Percentiles rank a stretch among this genome's conserved stretches.
Evolutionary conservation across 2,888 invertebrate genomes (phyloP).

Genomic region (Dysmachus trigonus): DNA sequence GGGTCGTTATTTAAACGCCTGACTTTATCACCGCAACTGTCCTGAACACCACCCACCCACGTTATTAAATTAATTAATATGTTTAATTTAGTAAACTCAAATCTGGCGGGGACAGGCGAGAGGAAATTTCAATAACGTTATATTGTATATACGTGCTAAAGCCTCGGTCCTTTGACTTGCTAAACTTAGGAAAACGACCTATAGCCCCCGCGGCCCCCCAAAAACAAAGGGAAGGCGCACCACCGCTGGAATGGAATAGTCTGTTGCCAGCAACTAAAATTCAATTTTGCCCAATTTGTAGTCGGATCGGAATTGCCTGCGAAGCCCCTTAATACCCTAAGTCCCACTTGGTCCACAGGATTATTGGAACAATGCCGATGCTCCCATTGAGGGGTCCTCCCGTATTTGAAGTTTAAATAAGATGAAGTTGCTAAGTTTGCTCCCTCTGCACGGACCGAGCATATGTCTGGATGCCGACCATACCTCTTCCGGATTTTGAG

Average conservation of each 20-base stretch:
- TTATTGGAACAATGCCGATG: slow-evolving; percentile 28
- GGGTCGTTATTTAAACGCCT: background rate
- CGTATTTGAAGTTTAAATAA: slow-evolving; percentile 22
- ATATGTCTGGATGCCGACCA: background rate
- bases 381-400: background rate
- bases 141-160: background rate
- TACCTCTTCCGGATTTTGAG: background rate
- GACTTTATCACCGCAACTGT: background rate
- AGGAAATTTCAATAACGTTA: background rate
- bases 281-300: slow-evolving; percentile 19
- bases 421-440: background rate
- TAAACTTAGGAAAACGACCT: background rate
- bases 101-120: background rate
- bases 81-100: background rate
- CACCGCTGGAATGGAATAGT: background rate
- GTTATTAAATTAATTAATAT: background rate
- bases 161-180: background rate
- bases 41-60: background rate
- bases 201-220: background rate
- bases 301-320: background rate
- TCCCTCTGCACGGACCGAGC: background rate
- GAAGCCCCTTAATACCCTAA: slow-evolving; percentile 11
- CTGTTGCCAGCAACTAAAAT: background rate
- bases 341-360: slow-evolving; percentile 3
- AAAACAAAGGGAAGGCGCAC: background rate